These are phyloP conservation scores for Schizaphis graminum DNA, from an alignment of 2,888 invertebrate species.

Conservation along the genomic window DNA sequence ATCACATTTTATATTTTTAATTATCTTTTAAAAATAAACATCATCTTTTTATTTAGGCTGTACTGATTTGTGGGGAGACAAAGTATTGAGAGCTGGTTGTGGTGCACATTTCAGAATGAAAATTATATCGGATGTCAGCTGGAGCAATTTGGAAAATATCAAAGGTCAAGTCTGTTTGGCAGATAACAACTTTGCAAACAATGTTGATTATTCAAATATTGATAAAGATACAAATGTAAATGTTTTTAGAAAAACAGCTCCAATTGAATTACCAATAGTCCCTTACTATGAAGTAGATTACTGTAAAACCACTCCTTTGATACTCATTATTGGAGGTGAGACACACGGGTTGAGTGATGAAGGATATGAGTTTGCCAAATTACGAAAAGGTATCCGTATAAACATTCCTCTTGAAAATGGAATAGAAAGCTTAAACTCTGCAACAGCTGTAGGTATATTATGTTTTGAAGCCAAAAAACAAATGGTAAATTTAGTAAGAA, in stretches of 20 bases:
- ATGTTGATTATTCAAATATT: not conserved
- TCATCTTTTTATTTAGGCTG: conserved; percentile 76
- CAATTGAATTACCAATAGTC: conserved; percentile 73
- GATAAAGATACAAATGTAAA: conserved; percentile 48
- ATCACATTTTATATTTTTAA: conserved; percentile 66
- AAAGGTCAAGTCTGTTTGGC: conserved; percentile 67
- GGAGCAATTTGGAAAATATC: conserved; percentile 60
- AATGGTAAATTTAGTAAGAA: conserved; percentile 37
- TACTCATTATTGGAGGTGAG: conserved; percentile 89
- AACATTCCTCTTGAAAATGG: conserved; percentile 84
- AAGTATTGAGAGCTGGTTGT: conserved; percentile 86
- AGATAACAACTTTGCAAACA: conserved; percentile 64
- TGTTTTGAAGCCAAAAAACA: conserved; percentile 87
- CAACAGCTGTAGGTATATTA: conserved; percentile 86
- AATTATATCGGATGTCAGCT: conserved; percentile 57
- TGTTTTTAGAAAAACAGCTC: conserved; percentile 63
- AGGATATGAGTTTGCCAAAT: conserved; percentile 76
- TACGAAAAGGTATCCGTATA: conserved; percentile 77
- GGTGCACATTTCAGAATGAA: conserved; percentile 70
- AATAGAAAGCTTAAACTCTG: conserved; percentile 88
- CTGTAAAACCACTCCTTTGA: conserved; percentile 73
- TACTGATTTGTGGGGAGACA: conserved; percentile 90
- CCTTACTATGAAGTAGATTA: conserved; percentile 79
- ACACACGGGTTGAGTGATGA: conserved; percentile 86
- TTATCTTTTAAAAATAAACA: not conserved